Percentiles rank a stretch among this genome's conserved stretches.
phyloP scores from a whole-genome alignment of 2,797 vertebrate genomes.

The Onychomys leucogaster region DNA sequence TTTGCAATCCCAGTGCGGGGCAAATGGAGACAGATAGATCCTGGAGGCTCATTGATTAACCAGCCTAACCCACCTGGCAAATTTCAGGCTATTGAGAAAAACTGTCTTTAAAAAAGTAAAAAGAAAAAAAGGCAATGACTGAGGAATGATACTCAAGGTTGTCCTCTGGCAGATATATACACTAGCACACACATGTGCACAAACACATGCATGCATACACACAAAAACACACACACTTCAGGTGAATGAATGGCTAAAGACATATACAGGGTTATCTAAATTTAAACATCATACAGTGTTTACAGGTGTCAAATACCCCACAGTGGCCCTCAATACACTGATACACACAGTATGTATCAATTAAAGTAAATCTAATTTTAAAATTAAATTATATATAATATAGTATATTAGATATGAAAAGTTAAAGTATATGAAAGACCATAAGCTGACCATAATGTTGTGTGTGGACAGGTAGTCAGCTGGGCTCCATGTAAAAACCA shows the following conservation, averaged over 20 bases:
- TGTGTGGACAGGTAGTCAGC: not conserved
- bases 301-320: not conserved
- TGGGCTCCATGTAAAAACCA: not conserved
- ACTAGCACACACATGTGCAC: not conserved
- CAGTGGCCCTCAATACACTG: not conserved
- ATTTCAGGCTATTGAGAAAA: not conserved
- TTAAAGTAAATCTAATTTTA: not conserved
- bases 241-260: not conserved
- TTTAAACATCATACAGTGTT: not conserved
- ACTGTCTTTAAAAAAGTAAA: not conserved
- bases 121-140: not conserved
- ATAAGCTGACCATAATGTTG: not conserved
- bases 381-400: constrained; percentile 1
- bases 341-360: not conserved
- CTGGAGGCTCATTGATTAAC: not conserved
- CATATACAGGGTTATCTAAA: not conserved
- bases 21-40: not conserved
- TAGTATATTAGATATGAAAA: not conserved
- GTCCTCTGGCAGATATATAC: not conserved
- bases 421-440: not conserved
- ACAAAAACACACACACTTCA: not conserved
- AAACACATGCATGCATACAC: not conserved
- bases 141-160: not conserved
- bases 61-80: not conserved
- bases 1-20: not conserved